These are phyloP conservation scores for Embidobia sp. DNA, from an alignment of 2,888 invertebrate species.

Conservation along the genomic window DNA sequence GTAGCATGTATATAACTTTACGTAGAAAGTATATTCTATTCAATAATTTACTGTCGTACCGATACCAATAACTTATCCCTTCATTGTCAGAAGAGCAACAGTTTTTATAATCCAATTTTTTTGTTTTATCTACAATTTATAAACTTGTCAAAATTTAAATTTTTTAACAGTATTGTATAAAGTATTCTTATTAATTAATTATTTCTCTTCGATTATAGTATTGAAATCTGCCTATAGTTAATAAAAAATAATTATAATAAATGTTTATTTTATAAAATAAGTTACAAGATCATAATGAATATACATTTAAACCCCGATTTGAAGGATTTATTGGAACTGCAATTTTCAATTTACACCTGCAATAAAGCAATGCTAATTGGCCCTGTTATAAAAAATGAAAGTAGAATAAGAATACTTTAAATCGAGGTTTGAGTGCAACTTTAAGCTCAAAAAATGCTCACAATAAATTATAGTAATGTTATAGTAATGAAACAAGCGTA, in stretches of 20 bases:
- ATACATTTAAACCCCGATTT: too few relatives aligned
- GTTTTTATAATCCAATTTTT: constrained; percentile 4
- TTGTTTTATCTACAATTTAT: not conserved
- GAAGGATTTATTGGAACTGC: too few relatives aligned
- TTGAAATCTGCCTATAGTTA: not conserved
- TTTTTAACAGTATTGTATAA: constrained; percentile 51
- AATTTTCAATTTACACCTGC: too few relatives aligned
- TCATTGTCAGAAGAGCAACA: constrained; percentile 5
- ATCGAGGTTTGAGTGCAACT: too few relatives aligned
- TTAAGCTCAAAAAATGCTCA: constrained; percentile 52
- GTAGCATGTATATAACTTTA: constrained; percentile 58
- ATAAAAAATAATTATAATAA: not conserved
- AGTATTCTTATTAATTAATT: constrained; percentile 40
- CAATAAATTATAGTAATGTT: constrained; percentile 15
- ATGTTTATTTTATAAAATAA: constrained; percentile 6
- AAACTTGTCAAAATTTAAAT: not conserved
- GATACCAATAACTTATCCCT: constrained; percentile 5
- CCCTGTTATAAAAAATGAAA: too few relatives aligned
- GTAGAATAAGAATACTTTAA: too few relatives aligned
- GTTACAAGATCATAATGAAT: constrained; percentile 19
- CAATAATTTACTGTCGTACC: constrained; percentile 7
- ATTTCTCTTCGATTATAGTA: not conserved
- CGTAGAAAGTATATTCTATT: constrained; percentile 28
- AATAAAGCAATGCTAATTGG: too few relatives aligned
- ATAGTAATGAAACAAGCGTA: constrained; percentile 27